A percentile compares a stretch with the other conserved stretches of the same genome.
Conservation (phyloP, 2,888 invertebrate genomes). For the Platycnemis pennipes region DNA sequence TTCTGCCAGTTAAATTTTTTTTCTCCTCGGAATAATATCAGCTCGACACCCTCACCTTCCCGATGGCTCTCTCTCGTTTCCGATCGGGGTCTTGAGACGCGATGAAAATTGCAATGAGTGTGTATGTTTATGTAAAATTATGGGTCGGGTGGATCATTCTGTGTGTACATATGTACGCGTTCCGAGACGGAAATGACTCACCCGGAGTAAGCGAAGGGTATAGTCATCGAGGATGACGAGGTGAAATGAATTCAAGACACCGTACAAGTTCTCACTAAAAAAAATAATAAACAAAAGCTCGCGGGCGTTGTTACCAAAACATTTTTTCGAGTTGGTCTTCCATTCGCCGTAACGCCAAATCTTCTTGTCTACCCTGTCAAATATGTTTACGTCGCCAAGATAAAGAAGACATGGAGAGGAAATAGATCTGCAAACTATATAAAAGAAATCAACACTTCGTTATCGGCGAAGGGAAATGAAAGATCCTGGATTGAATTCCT, state of each 20-base stretch:
- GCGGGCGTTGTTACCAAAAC: neutral
- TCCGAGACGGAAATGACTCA: slow-evolving; percentile 4
- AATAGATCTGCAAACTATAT: neutral
- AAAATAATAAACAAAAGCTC: neutral
- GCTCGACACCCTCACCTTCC: neutral
- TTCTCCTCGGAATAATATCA: neutral
- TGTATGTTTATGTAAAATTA: neutral
- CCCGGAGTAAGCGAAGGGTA: neutral
- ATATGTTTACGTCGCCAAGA: neutral
- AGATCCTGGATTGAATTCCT: neutral
- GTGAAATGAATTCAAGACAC: neutral
- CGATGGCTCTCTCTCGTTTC: neutral
- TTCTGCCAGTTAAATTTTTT: neutral
- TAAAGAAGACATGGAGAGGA: neutral
- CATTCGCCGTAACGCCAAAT: neutral
- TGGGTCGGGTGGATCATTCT: neutral
- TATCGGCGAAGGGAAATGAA: neutral
- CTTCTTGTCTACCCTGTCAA: neutral
- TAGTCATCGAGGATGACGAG: neutral
- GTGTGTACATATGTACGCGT: neutral
- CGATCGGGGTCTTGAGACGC: neutral
- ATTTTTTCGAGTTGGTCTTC: neutral
- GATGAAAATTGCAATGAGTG: neutral
- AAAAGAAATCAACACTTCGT: neutral
- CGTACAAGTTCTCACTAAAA: neutral